Base-by-base conservation (phyloP, 2,888 invertebrate genomes). In the Gastracanthus pulcherrimus region DNA sequence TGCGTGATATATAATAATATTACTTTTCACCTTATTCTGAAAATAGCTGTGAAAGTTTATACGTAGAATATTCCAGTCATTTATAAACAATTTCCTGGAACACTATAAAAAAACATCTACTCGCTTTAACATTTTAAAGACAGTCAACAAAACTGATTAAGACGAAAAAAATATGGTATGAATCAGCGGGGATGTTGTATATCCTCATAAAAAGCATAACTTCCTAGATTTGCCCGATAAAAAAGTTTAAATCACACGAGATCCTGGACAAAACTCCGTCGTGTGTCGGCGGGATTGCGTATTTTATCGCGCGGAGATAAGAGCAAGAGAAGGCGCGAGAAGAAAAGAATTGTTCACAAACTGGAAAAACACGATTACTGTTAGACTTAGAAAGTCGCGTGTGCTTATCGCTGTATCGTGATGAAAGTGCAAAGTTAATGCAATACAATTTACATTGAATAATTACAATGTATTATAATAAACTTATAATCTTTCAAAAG, bases 161-260 rank as follows among this genome's bases (percentile, higher is more conserved):
- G 41, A 13, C 13, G 41, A 9, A 9, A 41, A 41, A n/a, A n/a
- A n/a, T n/a, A n/a, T n/a, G n/a, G n/a, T n/a, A n/a, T n/a, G n/a
- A n/a, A n/a, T n/a, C n/a, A n/a, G n/a, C n/a, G n/a, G n/a, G n/a
- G n/a, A n/a, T n/a, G n/a, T n/a, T n/a, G n/a, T n/a, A n/a, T n/a
- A 58, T 13, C 19, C 38, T 38, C 36, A 36, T 64, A 67, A 48
- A 67, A 48, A 13, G 26, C 13, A 29, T 3, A 31, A 71, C 58
- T 71, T 71, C 26, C 58, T 71, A 16, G 36, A 71, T 70, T 70
- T 31, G 34, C 51, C 9, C 55, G 70, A 71, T 55, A 69, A 69
- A 69, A 51, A 19, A 60, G 31, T 60, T 51, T 69, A 34, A 38
- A 58, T 26, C 55, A 23, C 55, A 38, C 45, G 34, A 45, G 26